Evolutionary conservation across 2,113 vertebrate genomes (phyloP), one percentile per base, ranked within the genome.

Genomic region (Stictonetta naevosa): DNA sequence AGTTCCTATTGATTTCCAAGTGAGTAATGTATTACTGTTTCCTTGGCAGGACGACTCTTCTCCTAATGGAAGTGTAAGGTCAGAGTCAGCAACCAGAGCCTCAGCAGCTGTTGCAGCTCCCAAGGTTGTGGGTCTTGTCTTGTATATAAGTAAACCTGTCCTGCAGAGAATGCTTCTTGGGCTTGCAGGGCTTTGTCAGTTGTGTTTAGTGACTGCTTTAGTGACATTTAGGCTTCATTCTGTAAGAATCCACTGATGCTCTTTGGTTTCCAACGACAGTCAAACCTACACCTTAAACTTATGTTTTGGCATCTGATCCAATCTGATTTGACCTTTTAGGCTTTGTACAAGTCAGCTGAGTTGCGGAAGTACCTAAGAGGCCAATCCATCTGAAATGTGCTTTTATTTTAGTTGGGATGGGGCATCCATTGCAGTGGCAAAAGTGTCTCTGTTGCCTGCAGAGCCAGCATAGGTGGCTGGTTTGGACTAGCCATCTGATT

Each of bases 361-460:
- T 33, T 42, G 23, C 5, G 60, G 36, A 74, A 48, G 23, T 69
- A 52, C 13, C 34, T 17, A 23, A 71, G 19, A 66, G 10, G 15
- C 18, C 19, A 67, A 2, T 21, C 36, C 44, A 3, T 53, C 31
- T 38, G 13, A 29, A 4, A 3, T 0, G 3, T 60, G 11, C 11
- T 9, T 72, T 63, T 80, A 33, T 76, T 92, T 76, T 6, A 36
- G 14, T 16, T 80, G 44, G 14, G 19, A 16, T 36, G 19, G 73
- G 14, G 22, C 13, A 19, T n/a, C 48, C 48, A 29, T 40, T 76
- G 63, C 48, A 72, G 29, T 18, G 50, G 21, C 29, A 31, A 46
- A 63, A 38, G 7, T 25, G 34, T 50, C 20, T 48, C 13, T 69
- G 3, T 7, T 67, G 55, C 16, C 29, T 53, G 40, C 15, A 75